Base-by-base conservation (phyloP, 2,113 vertebrate genomes). In the Cyprinus carpio region DNA sequence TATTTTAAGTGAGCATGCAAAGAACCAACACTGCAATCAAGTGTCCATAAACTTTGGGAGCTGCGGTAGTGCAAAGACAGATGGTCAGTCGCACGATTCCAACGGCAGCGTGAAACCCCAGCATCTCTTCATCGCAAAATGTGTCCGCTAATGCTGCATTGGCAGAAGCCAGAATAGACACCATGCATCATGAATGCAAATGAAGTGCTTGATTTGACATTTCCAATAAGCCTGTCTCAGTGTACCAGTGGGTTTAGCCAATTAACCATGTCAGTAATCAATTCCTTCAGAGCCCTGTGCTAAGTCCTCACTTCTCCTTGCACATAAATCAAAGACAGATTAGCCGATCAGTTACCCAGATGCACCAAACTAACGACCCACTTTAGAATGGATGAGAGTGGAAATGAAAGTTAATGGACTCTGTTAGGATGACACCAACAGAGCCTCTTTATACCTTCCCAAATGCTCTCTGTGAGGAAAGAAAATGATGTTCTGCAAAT, bases 261-360 rank as follows among this genome's bases (percentile, higher is more conserved):
- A 95, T 95, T 94, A 94, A 93, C 92, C 92, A 92, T 92, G 93
- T 93, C 93, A 93, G 92, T 94, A 94, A 95, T 95, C 93, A 93
- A 93, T 95, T 92, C 84, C 90, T 91, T 93, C 89, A 58, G 84
- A 93, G 88, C 90, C 64, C 89, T 87, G 86, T 80, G 91, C 92
- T 90, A 92, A 93, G 90, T 92, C 90, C 89, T 94, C 90, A 85
- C 89, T 87, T 92, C 92, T 89, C 88, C 92, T 91, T 87, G 90
- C 93, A 92, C 93, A 94, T 94, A 93, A 93, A 95, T 95, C 93
- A 94, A 89, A 56, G 86, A 82, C 89, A 89, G 93, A 95, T 95
- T 93, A 93, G 92, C 93, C 89, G 93, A 94, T 94, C 92, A 90
- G 92, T 93, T 95, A 93, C 86, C 91, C 90, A 89, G 86, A 84